A percentile compares a stretch with the other conserved stretches of the same genome.
phyloP scores from a whole-genome alignment of 1,140 invertebrate genomes.

The Psilanteris sp. region DNA sequence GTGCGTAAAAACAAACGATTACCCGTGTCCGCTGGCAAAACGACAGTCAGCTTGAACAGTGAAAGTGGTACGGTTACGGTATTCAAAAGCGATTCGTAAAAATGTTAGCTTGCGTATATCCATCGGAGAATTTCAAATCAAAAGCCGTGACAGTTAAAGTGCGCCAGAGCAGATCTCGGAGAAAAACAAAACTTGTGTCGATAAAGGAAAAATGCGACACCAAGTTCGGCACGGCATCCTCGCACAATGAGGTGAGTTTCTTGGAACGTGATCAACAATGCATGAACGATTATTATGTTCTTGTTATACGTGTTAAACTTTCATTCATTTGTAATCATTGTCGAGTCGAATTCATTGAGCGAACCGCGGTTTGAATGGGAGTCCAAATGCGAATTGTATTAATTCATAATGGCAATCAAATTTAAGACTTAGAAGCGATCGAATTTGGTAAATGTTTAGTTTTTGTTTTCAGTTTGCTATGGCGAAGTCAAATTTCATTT shows the following conservation, averaged over 20 bases:
- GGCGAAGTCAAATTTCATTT: too few species aligned
- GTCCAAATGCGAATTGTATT: too few species aligned
- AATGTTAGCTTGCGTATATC: conserved; percentile 79
- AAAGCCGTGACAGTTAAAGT: conserved; percentile 74
- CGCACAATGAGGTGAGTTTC: conserved; percentile 62
- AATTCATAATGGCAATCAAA: too few species aligned
- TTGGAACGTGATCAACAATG: conserved; percentile 31
- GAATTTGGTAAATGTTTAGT: too few species aligned
- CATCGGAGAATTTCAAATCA: conserved; percentile 76
- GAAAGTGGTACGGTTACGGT: conserved; percentile 39
- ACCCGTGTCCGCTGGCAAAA: too few species aligned
- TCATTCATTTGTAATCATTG: conserved; percentile 7
- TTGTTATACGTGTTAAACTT: conserved; percentile 15
- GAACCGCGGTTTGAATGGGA: too few species aligned
- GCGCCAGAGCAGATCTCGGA: conserved; percentile 71
- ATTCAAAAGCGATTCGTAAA: conserved; percentile 41
- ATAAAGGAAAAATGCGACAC: conserved; percentile 70
- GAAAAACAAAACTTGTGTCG: conserved; percentile 70
- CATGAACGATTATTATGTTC: conserved; percentile 32
- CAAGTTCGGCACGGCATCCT: conserved; percentile 49
- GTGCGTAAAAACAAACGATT: conserved; percentile 40
- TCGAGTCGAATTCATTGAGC: conserved; percentile 40
- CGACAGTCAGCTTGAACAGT: conserved; percentile 5
- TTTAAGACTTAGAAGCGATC: too few species aligned
- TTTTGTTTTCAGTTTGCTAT: too few species aligned